Percentiles rank a stretch among this genome's conserved stretches.
Conservation (phyloP, 53 echinoderm and acorn worm species). For the Echinometra lucunter region DNA sequence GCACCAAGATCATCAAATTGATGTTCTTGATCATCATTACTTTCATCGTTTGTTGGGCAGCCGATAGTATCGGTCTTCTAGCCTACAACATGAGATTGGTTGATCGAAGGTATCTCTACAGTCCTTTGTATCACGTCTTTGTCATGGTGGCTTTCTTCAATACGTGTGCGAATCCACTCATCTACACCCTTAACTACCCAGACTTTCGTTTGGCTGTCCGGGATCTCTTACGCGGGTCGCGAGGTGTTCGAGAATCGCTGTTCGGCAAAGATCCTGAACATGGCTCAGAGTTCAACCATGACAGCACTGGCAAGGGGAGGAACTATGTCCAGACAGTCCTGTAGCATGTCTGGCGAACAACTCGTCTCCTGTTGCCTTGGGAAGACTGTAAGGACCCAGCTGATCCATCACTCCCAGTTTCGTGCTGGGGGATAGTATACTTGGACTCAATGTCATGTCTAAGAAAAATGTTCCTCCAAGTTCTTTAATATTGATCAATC, state of each 20-base stretch:
- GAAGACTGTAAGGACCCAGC: too few species aligned
- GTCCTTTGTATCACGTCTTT: conserved; percentile 52
- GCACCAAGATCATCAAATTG: conserved; percentile 59
- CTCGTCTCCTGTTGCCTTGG: too few species aligned
- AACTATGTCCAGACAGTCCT: too few species aligned
- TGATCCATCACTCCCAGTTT: too few species aligned
- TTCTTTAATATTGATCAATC: too few species aligned
- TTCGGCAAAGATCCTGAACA: conserved; percentile 17
- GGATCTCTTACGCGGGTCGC: conserved; percentile 4
- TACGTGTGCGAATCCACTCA: conserved; percentile 70
- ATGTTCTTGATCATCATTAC: conserved; percentile 66
- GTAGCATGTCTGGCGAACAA: too few species aligned
- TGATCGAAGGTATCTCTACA: conserved; percentile 54
- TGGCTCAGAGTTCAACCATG: background rate
- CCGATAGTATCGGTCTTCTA: conserved; percentile 50
- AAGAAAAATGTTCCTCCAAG: too few species aligned
- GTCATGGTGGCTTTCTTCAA: conserved; percentile 60
- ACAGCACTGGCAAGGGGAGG: too few species aligned
- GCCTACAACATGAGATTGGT: conserved; percentile 59
- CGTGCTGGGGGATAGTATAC: too few species aligned
- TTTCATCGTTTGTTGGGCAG: conserved; percentile 69
- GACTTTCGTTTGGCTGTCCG: conserved; percentile 41
- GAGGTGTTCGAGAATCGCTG: conserved; percentile 6
- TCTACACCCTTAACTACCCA: conserved; percentile 47
- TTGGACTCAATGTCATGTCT: too few species aligned